Evolutionary conservation across 2,888 invertebrate genomes (phyloP), one percentile per base, ranked within the genome.

Genomic region (Opisthograptis luteolata): DNA sequence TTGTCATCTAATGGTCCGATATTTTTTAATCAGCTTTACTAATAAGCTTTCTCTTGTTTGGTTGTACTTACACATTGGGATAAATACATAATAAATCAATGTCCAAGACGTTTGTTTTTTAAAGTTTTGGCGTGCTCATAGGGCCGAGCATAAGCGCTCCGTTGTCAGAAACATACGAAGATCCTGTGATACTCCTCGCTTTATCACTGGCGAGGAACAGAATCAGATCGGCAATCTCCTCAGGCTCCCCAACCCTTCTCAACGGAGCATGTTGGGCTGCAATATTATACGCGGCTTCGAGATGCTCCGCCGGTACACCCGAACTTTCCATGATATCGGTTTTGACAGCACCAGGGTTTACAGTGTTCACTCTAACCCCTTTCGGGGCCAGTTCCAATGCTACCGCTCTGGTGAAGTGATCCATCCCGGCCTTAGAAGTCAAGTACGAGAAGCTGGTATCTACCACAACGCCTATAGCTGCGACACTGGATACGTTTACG

Each of bases 311-410:
- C 0, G 20, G n/a, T 1, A 44, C 1, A 1, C 44, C 50, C 2
- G 6, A 1, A 10, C 5, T 19, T 30, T 36, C 35, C 5, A 51
- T 7, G 3, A 40, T 17, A n/a, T 44, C 50, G 0, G 50, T 51
- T n/a, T 19, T 40, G 2, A 45, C 44, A 1, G 58, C 57, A 3
- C 68, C 69, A 7, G 69, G 68, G 27, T 64, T 68, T 0, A 70
- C 59, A 2, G 58, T 37, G 39, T 72, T 70, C 0, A 96, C 96
- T 25, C 97, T 90, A 0, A 97, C 94, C 53, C 94, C 92, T 71
- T 93, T 93, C 0, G 91, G 58, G 14, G 94, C 95, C 34, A 96
- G 77, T 66, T 96, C 97, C 36, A 97, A 79, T 0, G 73, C 74
- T 7, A 55, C 46, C 5, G 57, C 45, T 39, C 64, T 62, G 1